phyloP scores from a whole-genome alignment of 2,797 vertebrate genomes.

The Vultur gryphus region DNA sequence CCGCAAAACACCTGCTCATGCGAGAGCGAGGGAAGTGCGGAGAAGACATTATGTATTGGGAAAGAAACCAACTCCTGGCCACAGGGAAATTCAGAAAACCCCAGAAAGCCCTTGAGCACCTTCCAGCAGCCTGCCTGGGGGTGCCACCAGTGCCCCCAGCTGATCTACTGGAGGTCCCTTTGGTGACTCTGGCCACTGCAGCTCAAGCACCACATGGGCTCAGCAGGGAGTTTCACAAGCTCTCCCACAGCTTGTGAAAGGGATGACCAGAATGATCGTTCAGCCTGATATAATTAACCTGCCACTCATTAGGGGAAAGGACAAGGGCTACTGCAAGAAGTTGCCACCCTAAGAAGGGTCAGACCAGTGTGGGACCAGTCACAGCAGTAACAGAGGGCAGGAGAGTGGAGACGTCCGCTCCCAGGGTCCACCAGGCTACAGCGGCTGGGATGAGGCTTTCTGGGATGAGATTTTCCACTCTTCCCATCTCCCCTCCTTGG shows the following conservation, averaged over 20 bases:
- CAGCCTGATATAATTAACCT: not conserved
- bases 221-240: not conserved
- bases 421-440: not conserved
- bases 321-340: not conserved
- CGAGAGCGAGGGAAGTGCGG: accelerated
- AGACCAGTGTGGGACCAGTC: not conserved
- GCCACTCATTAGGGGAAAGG: not conserved
- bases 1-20: not conserved
- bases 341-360: too few relatives aligned
- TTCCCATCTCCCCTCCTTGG: too few relatives aligned
- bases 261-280: not conserved
- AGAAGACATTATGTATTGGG: not conserved
- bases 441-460: not conserved
- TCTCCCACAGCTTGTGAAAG: not conserved
- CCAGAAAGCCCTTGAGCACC: not conserved
- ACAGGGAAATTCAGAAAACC: not conserved
- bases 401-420: not conserved
- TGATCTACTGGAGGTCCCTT: not conserved
- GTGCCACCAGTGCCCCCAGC: not conserved
- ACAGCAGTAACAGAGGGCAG: too few relatives aligned
- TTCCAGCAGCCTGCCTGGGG: accelerated
- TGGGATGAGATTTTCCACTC: not conserved
- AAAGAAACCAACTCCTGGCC: not conserved
- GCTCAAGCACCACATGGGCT: not conserved
- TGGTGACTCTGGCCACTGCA: not conserved